Percentiles rank a stretch among this genome's conserved stretches.
Evolutionary conservation across 1,140 invertebrate species (phyloP).

Genomic region (Zophobas morio): DNA sequence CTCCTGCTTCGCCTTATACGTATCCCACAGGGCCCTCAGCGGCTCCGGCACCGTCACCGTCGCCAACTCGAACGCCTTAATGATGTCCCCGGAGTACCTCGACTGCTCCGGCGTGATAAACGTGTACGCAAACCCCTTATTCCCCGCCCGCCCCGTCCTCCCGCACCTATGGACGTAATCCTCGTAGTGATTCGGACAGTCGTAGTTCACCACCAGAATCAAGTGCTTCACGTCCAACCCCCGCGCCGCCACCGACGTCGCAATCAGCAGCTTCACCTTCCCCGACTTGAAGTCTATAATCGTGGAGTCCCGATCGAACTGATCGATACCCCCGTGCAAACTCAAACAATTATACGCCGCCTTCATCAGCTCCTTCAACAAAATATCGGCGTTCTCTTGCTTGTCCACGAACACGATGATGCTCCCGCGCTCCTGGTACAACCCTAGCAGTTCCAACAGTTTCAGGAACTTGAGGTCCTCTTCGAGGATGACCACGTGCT

Average conservation of each 20-base stretch:
- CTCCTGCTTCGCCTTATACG: conserved; percentile 90
- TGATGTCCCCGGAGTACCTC: conserved; percentile 91
- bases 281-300: conserved; percentile 98
- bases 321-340: conserved; percentile 98
- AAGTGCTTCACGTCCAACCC: conserved; percentile 99
- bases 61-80: conserved; percentile 91
- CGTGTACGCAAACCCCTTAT: conserved; percentile 97
- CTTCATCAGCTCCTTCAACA: conserved; percentile 97
- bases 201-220: conserved; percentile 98
- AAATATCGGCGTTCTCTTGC: conserved; percentile 96
- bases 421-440: conserved; percentile 94
- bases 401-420: conserved; percentile 99
- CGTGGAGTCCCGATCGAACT: conserved; percentile 98
- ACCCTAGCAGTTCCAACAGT: conserved; percentile 93
- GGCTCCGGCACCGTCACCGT: conserved; percentile 82
- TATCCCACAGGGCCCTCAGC: conserved; percentile 87
- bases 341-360: conserved; percentile 97
- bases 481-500: conserved; percentile 93
- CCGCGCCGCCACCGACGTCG: conserved; percentile 96
- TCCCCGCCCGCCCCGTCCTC: conserved; percentile 93
- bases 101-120: conserved; percentile 95
- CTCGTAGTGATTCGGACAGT: conserved; percentile 99
- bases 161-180: conserved; percentile 99
- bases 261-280: conserved; percentile 87
- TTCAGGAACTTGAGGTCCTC: conserved; percentile 99